phyloP scores from a whole-genome alignment of 2,888 invertebrate species.

The Polydesmus complanatus region DNA sequence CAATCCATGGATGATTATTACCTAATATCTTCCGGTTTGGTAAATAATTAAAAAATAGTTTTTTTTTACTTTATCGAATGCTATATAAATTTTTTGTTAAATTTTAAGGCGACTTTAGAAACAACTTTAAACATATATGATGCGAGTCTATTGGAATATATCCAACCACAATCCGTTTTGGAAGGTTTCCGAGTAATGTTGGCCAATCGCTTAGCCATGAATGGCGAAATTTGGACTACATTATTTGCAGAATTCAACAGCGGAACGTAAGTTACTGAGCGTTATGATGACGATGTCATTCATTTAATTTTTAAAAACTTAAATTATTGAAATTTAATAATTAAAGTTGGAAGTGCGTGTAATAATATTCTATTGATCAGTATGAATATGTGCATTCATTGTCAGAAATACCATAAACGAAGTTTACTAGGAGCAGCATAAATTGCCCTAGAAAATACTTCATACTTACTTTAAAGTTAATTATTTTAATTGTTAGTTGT shows the following conservation, averaged over 20 bases:
- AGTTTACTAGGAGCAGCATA: too few species aligned
- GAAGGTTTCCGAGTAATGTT: constrained; percentile 64
- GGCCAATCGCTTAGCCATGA: constrained; percentile 62
- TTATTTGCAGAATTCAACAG: constrained; percentile 55
- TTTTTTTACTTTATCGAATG: too few species aligned
- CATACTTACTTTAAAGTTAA: too few species aligned
- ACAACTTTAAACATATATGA: constrained; percentile 66
- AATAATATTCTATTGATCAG: too few species aligned
- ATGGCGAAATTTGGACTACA: constrained; percentile 58
- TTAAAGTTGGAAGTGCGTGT: too few species aligned
- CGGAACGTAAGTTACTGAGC: constrained; percentile 48
- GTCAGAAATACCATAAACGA: too few species aligned
- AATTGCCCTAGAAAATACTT: too few species aligned
- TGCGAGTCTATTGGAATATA: constrained; percentile 49
- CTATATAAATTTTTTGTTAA: not conserved
- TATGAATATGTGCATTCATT: too few species aligned
- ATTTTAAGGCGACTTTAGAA: constrained; percentile 47
- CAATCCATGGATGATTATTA: constrained; percentile 45
- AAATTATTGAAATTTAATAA: too few species aligned
- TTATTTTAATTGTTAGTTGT: too few species aligned
- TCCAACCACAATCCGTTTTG: constrained; percentile 48
- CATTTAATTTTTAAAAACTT: too few species aligned
- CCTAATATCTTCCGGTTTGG: constrained; percentile 46
- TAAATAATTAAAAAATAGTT: constrained; percentile 17
- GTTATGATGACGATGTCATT: not conserved